Conservation (phyloP, 2,797 vertebrate genomes). For the Xenops minutus region DNA sequence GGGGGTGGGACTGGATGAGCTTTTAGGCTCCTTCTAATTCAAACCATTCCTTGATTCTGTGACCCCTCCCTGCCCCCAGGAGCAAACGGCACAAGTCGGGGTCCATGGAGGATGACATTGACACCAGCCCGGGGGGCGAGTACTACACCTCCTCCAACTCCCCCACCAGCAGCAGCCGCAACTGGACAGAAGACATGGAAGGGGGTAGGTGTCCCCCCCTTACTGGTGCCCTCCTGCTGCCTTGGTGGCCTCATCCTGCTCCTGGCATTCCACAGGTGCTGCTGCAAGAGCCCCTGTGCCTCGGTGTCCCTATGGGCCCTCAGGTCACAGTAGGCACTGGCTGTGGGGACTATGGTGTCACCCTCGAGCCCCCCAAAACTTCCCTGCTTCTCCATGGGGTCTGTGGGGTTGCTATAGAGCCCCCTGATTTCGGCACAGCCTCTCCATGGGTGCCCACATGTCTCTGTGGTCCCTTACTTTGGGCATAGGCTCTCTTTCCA, state of each 20-base stretch:
- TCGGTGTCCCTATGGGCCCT: not conserved
- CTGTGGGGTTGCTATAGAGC: not conserved
- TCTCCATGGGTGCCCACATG: not conserved
- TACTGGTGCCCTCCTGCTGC: slow-evolving; percentile 28
- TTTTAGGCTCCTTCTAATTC: not conserved
- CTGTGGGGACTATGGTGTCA: not conserved
- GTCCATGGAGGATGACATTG: slow-evolving; percentile 96
- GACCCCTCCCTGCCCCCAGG: slow-evolving; percentile 68
- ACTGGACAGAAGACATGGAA: slow-evolving; percentile 98
- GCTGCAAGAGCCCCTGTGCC: accelerated
- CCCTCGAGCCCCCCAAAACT: not conserved
- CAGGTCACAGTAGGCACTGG: too few relatives aligned
- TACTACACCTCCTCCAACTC: slow-evolving; percentile 95
- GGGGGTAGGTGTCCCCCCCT: slow-evolving; percentile 80
- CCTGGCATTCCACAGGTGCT: accelerated
- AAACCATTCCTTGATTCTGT: not conserved
- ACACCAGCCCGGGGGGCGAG: slow-evolving; percentile 93
- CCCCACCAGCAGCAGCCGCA: slow-evolving; percentile 94
- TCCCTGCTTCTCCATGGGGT: not conserved
- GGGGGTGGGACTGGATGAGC: accelerated
- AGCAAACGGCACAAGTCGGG: slow-evolving; percentile 97
- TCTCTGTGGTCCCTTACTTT: not conserved
- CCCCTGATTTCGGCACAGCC: not conserved
- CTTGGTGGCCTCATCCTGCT: not conserved
- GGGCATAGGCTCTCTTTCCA: not conserved